These are phyloP conservation scores for Darevskia nairensis DNA, from an alignment of 2,797 vertebrate genomes.

Conservation along the genomic window DNA sequence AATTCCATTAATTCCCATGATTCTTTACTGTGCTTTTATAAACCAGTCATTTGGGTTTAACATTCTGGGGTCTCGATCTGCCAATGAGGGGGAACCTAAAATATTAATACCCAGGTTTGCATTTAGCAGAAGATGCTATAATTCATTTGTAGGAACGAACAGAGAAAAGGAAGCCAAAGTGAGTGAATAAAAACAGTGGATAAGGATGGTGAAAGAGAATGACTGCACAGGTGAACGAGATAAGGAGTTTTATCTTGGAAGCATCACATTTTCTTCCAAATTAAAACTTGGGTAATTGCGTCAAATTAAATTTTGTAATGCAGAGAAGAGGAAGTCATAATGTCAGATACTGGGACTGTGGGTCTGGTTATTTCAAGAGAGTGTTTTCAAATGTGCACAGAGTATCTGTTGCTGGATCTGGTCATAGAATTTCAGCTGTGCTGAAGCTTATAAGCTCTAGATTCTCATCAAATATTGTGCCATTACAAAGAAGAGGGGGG, in stretches of 20 bases:
- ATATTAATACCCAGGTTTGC: not conserved
- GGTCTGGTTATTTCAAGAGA: not conserved
- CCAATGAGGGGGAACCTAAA: not conserved
- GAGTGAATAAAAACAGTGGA: not conserved
- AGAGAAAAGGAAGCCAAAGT: not conserved
- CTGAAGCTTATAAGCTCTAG: not conserved
- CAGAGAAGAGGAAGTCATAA: constrained; percentile 12
- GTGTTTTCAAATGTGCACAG: not conserved
- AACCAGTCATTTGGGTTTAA: not conserved
- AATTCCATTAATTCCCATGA: too few species aligned
- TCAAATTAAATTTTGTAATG: constrained; percentile 18
- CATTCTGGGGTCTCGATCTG: not conserved
- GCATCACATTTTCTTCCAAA: constrained; percentile 5
- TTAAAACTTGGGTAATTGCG: constrained; percentile 11
- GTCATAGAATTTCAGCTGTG: not conserved
- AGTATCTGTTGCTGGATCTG: not conserved
- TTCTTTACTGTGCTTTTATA: not conserved
- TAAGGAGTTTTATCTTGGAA: constrained; percentile 7
- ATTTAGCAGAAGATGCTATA: not conserved
- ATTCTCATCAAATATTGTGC: constrained; percentile 11
- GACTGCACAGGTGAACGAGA: not conserved
- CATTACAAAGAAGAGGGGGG: not conserved
- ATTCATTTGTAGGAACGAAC: not conserved
- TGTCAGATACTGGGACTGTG: not conserved
- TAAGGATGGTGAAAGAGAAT: not conserved